These are phyloP conservation scores for Prochilodus magdalenae DNA, from an alignment of 2,113 vertebrate species.

Conservation along the genomic window DNA sequence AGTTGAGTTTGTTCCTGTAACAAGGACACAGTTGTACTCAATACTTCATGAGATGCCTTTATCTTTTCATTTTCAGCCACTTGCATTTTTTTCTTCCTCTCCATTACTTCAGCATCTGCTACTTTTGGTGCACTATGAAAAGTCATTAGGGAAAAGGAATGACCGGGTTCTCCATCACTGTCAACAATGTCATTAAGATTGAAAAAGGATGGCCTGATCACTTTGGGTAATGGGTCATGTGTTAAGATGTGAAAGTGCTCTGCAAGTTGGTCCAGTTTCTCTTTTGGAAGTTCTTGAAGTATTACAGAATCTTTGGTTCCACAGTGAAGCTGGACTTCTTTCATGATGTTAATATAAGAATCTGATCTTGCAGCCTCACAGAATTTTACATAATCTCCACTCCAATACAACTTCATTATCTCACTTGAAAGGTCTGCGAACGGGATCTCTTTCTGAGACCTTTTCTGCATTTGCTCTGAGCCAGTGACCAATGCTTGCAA, in stretches of 20 bases:
- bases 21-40: neutral
- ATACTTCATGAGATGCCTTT: neutral
- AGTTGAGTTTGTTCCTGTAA: neutral
- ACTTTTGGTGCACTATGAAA: neutral
- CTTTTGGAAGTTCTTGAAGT: conserved; percentile 50
- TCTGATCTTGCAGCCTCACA: neutral
- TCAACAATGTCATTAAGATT: conserved; percentile 67
- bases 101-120: neutral
- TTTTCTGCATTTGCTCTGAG: neutral
- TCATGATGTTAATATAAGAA: neutral
- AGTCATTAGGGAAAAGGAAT: conserved; percentile 32
- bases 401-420: conserved; percentile 56
- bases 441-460: neutral
- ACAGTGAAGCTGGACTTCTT: neutral
- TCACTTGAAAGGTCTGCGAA: rapidly evolving
- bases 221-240: conserved; percentile 55
- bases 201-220: conserved; percentile 64
- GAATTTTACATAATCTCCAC: neutral
- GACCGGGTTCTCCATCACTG: conserved; percentile 70
- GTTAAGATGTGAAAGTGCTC: conserved; percentile 56
- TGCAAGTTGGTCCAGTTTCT: conserved; percentile 5
- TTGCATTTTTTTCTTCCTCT: neutral
- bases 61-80: too few species aligned
- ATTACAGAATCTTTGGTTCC: conserved; percentile 45
- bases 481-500: conserved; percentile 8